Base-by-base conservation (phyloP, 2,797 vertebrate species). In the Molossus alvarezi region DNA sequence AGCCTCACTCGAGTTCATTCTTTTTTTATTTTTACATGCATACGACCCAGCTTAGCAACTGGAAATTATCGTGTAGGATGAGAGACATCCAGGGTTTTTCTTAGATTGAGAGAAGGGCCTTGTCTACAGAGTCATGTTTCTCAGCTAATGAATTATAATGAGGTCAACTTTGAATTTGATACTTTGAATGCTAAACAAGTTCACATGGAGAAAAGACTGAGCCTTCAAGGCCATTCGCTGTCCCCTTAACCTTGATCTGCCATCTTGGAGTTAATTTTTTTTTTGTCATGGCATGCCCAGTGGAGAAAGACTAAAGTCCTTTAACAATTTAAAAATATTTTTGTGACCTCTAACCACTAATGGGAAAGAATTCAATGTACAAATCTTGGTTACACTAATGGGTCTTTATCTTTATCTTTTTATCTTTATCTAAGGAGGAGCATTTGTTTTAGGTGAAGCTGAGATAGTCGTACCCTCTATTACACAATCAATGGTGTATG, bases 21-120 rank as follows among this genome's bases (percentile, higher is more conserved):
- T 94, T 91, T 98, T 33, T 98, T 97, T 94, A 97, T 98, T 98
- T 98, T 97, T 96, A 81, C 93, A 92, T 86, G 80, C 95, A 97
- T 96, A 95, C 62, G 82, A 89, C 93, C 55, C 97, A 97, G 80
- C 0, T 0, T 97, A 98, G 97, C 96, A 98, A 98, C 94, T 95
- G 14, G 81, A 96, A 95, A 89, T 65, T 71, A 90, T 0, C 0
- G 37, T 25, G 1, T 96, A 11, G 80, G 77, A 87, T 90, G 51
- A 97, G 72, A 87, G 89, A 97, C n/a, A 95, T 90, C 57, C 9
- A 96, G 53, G 91, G 20, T 81, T 96, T 98, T 98, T 95, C 96
- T 95, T 97, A 95, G 94, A 97, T 90, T 96, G 87, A 89, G 58
- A 90, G 80, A 88, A 80, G 10, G 10, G 45, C 33, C 73, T 81